A percentile compares a stretch with the other conserved stretches of the same genome.
phyloP scores from a whole-genome alignment of 1,140 invertebrate genomes.

The Anagrus nilaparvatae region DNA sequence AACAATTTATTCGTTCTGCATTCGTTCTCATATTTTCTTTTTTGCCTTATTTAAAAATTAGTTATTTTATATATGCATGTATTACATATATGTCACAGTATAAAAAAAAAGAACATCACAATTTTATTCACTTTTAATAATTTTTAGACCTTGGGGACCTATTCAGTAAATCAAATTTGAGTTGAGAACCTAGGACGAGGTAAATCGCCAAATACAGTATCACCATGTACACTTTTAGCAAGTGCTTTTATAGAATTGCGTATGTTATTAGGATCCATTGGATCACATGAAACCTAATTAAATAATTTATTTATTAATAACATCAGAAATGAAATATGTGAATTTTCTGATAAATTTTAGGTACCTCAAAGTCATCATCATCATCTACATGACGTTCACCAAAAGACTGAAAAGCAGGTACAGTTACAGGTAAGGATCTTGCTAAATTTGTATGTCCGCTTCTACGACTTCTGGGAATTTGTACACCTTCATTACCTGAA shows the following conservation, averaged over 20 bases:
- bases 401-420: constrained; percentile 40
- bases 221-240: constrained; percentile 75
- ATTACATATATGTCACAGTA: no score
- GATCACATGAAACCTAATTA: constrained; percentile 29
- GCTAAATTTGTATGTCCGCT: constrained; percentile 37
- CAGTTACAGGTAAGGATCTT: constrained; percentile 46
- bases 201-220: constrained; percentile 72
- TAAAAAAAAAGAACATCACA: constrained; percentile 11
- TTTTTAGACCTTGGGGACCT: no score
- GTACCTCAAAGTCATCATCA: constrained; percentile 39
- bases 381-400: constrained; percentile 28
- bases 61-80: no score
- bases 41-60: no score
- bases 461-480: constrained; percentile 34
- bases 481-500: constrained; percentile 40
- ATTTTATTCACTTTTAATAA: constrained; percentile 5
- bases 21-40: no score
- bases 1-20: no score
- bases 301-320: constrained; percentile 12
- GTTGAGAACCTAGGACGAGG: constrained; percentile 72
- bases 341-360: no score
- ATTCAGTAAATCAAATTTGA: constrained; percentile 59
- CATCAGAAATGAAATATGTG: constrained; percentile 1
- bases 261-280: constrained; percentile 54
- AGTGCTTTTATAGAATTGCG: constrained; percentile 78